Evolutionary conservation across 2,797 vertebrate species (phyloP).

Genomic region (Tadarida brasiliensis): DNA sequence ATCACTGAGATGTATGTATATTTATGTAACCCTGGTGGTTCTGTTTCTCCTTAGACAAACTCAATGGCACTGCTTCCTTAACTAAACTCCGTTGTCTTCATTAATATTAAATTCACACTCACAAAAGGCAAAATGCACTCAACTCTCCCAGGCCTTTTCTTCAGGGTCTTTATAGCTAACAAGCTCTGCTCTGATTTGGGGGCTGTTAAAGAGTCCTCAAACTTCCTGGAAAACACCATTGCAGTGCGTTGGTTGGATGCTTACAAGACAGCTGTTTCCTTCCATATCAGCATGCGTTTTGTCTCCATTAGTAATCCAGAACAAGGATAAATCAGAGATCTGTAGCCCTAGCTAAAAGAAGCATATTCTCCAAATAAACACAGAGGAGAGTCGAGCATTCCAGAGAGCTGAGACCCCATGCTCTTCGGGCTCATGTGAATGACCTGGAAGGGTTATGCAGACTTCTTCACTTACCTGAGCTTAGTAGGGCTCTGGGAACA

Average conservation of each 20-base stretch:
- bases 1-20: slow-evolving; percentile 77
- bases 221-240: slow-evolving; percentile 58
- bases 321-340: slow-evolving; percentile 63
- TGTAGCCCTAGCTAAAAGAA: slow-evolving; percentile 63
- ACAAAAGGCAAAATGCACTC: slow-evolving; percentile 52
- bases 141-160: slow-evolving; percentile 53
- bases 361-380: slow-evolving; percentile 70
- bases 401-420: neutral
- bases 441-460: slow-evolving; percentile 74
- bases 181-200: slow-evolving; percentile 37
- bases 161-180: slow-evolving; percentile 46
- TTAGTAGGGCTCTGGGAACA: neutral
- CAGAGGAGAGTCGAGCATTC: neutral
- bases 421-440: slow-evolving; percentile 56
- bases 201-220: neutral
- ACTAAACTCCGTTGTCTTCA: slow-evolving; percentile 38
- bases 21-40: slow-evolving; percentile 80
- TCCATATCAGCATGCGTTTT: slow-evolving; percentile 8
- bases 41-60: slow-evolving; percentile 75
- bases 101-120: slow-evolving; percentile 77
- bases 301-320: slow-evolving; percentile 61
- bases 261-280: slow-evolving; percentile 49
- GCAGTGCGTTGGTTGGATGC: neutral
- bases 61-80: slow-evolving; percentile 69
- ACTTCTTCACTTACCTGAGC: slow-evolving; percentile 62